These are phyloP conservation scores for Catotricha subobsoleta DNA, from an alignment of 2,888 invertebrate genomes.

Conservation along the genomic window DNA sequence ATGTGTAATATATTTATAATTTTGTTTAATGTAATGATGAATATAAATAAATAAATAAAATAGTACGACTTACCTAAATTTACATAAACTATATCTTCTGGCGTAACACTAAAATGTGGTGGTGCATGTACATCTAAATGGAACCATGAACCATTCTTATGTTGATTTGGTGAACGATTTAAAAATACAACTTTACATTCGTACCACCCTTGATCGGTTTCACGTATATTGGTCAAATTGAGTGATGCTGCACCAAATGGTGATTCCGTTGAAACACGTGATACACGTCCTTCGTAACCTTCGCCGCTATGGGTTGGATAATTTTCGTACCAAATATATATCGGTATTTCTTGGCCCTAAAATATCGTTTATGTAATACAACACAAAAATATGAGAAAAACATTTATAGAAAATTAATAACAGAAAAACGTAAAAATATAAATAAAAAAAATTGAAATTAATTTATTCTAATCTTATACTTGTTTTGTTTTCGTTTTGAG, in stretches of 20 bases:
- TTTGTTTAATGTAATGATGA: no score
- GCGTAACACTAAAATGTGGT: conserved; percentile 86
- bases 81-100: conserved; percentile 91
- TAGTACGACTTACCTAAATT: conserved; percentile 56
- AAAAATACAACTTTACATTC: conserved; percentile 90
- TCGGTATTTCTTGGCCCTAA: conserved; percentile 92
- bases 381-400: no score
- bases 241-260: conserved; percentile 83
- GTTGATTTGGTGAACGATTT: conserved; percentile 79
- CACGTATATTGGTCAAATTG: conserved; percentile 85
- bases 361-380: no score
- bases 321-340: conserved; percentile 96
- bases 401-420: no score
- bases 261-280: conserved; percentile 72
- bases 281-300: conserved; percentile 83
- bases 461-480: no score
- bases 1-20: no score
- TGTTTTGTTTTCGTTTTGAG: no score
- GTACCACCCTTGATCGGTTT: conserved; percentile 94
- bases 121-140: conserved; percentile 95
- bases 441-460: no score
- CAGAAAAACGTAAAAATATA: no score
- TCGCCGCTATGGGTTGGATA: conserved; percentile 93
- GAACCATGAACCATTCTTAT: conserved; percentile 95
- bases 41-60: no score